Percentiles rank a stretch among this genome's conserved stretches.
phyloP scores from a whole-genome alignment of 1,140 invertebrate species.

The Riptortus pedestris region DNA sequence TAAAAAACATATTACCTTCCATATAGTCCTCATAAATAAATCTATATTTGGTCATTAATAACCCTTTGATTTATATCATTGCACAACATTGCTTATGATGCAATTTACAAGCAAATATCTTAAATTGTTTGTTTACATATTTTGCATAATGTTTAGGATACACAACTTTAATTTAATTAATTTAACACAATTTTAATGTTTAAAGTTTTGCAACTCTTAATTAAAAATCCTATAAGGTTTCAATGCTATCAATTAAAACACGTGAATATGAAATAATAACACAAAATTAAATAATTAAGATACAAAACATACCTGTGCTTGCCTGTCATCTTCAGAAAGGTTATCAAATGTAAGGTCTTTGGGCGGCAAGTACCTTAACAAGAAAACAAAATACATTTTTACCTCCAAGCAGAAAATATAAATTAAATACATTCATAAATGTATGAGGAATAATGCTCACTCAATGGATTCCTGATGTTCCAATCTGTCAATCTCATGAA shows the following conservation, averaged over 20 bases:
- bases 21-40: too few relatives aligned
- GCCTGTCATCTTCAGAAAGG: slow-evolving; percentile 22
- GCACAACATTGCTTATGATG: too few relatives aligned
- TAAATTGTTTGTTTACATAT: not conserved
- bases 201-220: not conserved
- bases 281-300: not conserved
- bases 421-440: not conserved
- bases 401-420: not conserved
- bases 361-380: not conserved
- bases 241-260: not conserved
- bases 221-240: not conserved
- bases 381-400: not conserved
- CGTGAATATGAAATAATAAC: not conserved
- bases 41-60: too few relatives aligned
- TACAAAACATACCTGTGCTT: slow-evolving; percentile 14
- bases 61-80: too few relatives aligned
- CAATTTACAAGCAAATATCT: too few relatives aligned
- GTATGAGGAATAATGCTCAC: not conserved
- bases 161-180: not conserved
- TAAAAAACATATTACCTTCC: too few relatives aligned
- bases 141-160: not conserved
- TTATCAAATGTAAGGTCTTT: slow-evolving; percentile 20
- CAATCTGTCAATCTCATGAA: not conserved
- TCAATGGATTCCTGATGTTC: not conserved
- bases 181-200: not conserved